phyloP scores from a whole-genome alignment of 2,888 invertebrate genomes.

The Xestia rhomboidea region DNA sequence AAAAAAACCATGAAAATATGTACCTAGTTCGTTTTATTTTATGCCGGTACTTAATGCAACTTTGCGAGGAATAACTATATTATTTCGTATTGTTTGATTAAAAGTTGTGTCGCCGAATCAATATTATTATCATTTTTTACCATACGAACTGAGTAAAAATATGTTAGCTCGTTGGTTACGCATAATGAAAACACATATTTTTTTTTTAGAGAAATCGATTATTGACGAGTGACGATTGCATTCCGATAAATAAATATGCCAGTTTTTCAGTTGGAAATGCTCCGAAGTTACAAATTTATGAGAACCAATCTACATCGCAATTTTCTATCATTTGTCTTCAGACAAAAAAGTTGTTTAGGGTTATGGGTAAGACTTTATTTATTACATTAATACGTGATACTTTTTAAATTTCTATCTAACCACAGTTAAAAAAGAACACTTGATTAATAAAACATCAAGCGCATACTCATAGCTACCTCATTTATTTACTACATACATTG shows the following conservation, averaged over 20 bases:
- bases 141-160: background rate
- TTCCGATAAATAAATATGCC: conserved; percentile 38
- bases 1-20: background rate
- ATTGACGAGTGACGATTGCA: background rate
- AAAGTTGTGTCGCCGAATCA: background rate
- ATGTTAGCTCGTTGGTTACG: too few species aligned
- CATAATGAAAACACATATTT: background rate
- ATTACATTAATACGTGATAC: background rate
- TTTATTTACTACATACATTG: background rate
- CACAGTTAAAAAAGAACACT: background rate
- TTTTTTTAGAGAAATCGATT: too few species aligned
- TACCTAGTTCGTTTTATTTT: background rate
- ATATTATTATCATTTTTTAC: background rate
- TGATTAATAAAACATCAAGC: background rate
- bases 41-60: background rate
- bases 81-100: background rate
- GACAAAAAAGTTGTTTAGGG: conserved; percentile 71
- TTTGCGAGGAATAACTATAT: background rate
- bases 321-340: conserved; percentile 27
- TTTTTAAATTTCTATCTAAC: background rate
- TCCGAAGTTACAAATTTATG: conserved; percentile 12
- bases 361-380: conserved; percentile 74
- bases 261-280: conserved; percentile 25
- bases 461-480: too few species aligned
- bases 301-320: conserved; percentile 19